phyloP scores from a whole-genome alignment of 2,797 vertebrate species.

The Atherinosoma microstoma region DNA sequence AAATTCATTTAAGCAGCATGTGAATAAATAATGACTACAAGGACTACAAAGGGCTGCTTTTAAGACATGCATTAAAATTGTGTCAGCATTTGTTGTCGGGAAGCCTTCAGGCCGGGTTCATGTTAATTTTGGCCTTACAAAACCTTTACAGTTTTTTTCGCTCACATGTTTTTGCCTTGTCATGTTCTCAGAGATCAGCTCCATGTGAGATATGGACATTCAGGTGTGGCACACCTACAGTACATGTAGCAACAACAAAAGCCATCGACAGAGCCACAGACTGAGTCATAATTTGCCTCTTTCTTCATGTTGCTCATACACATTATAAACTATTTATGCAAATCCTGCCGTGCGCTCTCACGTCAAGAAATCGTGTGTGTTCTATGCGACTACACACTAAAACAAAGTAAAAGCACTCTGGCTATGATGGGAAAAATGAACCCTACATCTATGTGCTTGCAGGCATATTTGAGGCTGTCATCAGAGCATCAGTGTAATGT shows the following conservation, averaged over 20 bases:
- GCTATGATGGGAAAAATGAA: no score
- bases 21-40: constrained; percentile 12
- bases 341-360: not conserved
- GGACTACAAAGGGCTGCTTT: not conserved
- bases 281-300: constrained; percentile 4
- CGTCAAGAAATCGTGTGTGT: not conserved
- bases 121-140: constrained; percentile 1
- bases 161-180: not conserved
- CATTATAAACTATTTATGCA: not conserved
- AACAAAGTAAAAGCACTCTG: no score
- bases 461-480: not conserved
- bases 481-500: not conserved
- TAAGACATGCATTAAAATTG: not conserved
- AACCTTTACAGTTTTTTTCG: not conserved
- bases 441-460: no score
- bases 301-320: not conserved
- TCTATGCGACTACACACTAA: no score
- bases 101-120: not conserved
- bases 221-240: not conserved
- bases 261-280: not conserved
- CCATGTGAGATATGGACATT: not conserved
- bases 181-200: not conserved
- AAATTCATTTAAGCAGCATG: constrained; percentile 15
- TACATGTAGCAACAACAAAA: constrained; percentile 3
- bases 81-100: not conserved